phyloP scores from a whole-genome alignment of 2,113 vertebrate genomes.

The Solea senegalensis region DNA sequence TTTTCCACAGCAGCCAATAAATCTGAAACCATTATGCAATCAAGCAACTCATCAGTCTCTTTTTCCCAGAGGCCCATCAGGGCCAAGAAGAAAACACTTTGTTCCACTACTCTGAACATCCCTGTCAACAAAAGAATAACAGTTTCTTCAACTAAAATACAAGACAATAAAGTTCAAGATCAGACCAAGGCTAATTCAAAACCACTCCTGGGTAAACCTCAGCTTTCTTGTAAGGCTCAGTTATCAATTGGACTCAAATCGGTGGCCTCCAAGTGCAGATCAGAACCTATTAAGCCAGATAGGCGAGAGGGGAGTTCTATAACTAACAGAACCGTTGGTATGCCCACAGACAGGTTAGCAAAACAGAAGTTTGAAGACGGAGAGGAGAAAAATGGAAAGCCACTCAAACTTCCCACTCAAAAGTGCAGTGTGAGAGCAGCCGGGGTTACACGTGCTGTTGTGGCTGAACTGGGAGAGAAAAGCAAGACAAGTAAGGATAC shows the following conservation, averaged over 20 bases:
- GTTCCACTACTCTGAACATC: neutral
- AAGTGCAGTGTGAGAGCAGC: neutral
- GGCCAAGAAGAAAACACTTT: constrained; percentile 9
- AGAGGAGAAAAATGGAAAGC: neutral
- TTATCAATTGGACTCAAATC: constrained; percentile 12
- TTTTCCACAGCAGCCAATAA: neutral
- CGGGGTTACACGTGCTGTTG: neutral
- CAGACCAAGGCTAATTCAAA: constrained; percentile 3
- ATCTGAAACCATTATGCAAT: neutral
- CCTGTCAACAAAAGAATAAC: neutral
- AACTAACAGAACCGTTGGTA: neutral
- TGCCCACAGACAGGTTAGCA: neutral
- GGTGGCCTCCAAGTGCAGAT: neutral
- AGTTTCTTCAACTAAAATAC: neutral
- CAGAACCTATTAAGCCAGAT: neutral
- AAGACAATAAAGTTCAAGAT: constrained; percentile 5
- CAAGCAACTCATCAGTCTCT: neutral
- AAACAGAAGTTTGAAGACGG: neutral
- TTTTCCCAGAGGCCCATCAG: neutral
- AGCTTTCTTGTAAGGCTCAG: neutral
- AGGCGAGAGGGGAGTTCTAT: neutral
- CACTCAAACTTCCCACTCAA: neutral
- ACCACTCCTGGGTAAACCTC: constrained; percentile 18
- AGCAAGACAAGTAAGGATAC: neutral
- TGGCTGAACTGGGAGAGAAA: constrained; percentile 14